Evolutionary conservation across 2,888 invertebrate genomes (phyloP).

Genomic region (Chymomyza amoena): DNA sequence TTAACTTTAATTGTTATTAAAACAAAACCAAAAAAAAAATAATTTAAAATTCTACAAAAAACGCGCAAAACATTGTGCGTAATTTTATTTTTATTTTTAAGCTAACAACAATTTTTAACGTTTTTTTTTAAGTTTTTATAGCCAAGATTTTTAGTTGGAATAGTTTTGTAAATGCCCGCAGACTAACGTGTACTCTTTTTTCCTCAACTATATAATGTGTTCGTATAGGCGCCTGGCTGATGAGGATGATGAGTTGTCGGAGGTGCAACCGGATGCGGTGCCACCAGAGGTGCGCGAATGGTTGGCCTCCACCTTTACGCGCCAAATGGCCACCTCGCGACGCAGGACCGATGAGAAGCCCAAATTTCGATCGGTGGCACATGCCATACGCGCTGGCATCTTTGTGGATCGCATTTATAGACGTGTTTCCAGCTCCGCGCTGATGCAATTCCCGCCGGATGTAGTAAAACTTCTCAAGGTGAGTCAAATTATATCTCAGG

Average conservation of each 20-base stretch:
- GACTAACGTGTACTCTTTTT: not conserved
- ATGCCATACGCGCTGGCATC: conserved; percentile 96
- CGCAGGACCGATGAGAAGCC: conserved; percentile 89
- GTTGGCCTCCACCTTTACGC: conserved; percentile 97
- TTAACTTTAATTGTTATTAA: conserved; percentile 41
- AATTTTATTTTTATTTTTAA: not conserved
- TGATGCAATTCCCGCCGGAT: conserved; percentile 93
- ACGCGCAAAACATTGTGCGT: not conserved
- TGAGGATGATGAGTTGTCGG: conserved; percentile 96
- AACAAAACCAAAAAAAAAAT: conserved; percentile 10
- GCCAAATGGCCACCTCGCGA: conserved; percentile 89
- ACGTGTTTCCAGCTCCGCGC: conserved; percentile 86
- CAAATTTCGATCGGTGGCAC: conserved; percentile 96
- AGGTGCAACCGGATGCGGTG: conserved; percentile 97
- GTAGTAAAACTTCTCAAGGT: conserved; percentile 93
- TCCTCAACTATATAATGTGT: not conserved
- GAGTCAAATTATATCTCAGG: conserved; percentile 50
- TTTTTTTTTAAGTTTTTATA: conserved; percentile 18
- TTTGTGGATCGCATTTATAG: conserved; percentile 97
- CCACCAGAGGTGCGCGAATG: conserved; percentile 98
- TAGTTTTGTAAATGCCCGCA: not conserved
- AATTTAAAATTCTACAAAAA: not conserved
- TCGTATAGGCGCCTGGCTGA: conserved; percentile 86
- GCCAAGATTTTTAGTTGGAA: not conserved
- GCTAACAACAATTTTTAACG: conserved; percentile 39